A percentile compares a stretch with the other conserved stretches of the same genome.
phyloP scores from a whole-genome alignment of 2,797 vertebrate genomes.

The Cyclura pinguis region DNA sequence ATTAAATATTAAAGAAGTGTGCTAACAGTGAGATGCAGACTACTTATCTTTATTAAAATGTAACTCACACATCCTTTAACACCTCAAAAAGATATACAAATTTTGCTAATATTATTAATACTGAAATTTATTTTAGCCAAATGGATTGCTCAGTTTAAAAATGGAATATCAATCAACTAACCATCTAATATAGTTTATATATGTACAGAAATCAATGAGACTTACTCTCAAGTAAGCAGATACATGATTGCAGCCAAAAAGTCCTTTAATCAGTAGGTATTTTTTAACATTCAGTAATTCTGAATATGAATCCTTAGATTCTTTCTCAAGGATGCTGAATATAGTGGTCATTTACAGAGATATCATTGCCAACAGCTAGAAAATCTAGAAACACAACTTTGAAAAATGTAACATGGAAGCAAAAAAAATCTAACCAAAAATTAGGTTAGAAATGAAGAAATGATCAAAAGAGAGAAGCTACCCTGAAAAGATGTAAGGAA shows the following conservation, averaged over 20 bases:
- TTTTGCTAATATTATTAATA: neutral
- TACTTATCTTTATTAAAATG: neutral
- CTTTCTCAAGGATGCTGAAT: neutral
- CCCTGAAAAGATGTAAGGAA: constrained; percentile 33
- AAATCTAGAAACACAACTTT: constrained; percentile 12
- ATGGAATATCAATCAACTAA: neutral
- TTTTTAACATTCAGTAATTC: neutral
- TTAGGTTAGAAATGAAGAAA: constrained; percentile 47
- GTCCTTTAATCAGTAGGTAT: neutral
- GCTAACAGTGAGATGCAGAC: neutral
- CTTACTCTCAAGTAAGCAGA: neutral
- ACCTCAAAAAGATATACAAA: neutral
- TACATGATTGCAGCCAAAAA: neutral
- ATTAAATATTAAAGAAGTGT: neutral
- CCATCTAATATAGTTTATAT: neutral
- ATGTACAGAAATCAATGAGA: neutral
- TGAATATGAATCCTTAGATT: neutral
- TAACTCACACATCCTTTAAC: neutral
- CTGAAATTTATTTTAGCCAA: neutral
- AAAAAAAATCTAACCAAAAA: constrained; percentile 21
- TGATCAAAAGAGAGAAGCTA: constrained; percentile 14
- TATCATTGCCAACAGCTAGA: neutral
- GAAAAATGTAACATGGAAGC: neutral
- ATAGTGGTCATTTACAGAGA: neutral
- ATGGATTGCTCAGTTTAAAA: neutral